A percentile compares a stretch with the other conserved stretches of the same genome.
phyloP scores from a whole-genome alignment of 2,888 invertebrate species.

The Acleris holmiana region DNA sequence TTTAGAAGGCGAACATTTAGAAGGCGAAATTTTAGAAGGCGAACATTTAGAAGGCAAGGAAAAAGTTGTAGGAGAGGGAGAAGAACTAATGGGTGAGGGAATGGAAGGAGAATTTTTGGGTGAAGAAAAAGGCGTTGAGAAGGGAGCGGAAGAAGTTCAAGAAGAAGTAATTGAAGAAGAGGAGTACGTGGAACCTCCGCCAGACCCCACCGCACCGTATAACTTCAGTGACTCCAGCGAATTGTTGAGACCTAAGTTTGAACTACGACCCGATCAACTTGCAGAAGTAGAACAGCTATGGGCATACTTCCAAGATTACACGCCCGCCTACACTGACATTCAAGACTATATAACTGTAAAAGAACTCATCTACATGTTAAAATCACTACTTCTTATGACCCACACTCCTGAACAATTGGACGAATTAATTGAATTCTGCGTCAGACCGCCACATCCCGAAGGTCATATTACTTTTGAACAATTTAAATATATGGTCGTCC shows the following conservation, averaged over 20 bases:
- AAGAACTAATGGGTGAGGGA: slow-evolving; percentile 46
- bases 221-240: slow-evolving; percentile 69
- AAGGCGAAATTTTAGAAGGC: slow-evolving; percentile 23
- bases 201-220: slow-evolving; percentile 73
- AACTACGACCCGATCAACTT: slow-evolving; percentile 68
- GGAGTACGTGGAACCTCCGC: slow-evolving; percentile 62
- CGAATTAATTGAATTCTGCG: slow-evolving; percentile 67
- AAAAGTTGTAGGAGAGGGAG: slow-evolving; percentile 47
- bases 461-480: slow-evolving; percentile 71
- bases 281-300: slow-evolving; percentile 74
- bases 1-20: slow-evolving; percentile 19
- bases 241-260: slow-evolving; percentile 64
- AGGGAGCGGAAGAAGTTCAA: slow-evolving; percentile 44
- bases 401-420: slow-evolving; percentile 70
- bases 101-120: slow-evolving; percentile 49
- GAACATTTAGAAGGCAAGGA: slow-evolving; percentile 39
- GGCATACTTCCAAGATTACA: slow-evolving; percentile 71
- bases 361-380: slow-evolving; percentile 73
- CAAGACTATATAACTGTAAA: slow-evolving; percentile 69
- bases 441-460: slow-evolving; percentile 67
- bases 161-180: slow-evolving; percentile 62
- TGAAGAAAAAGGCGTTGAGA: slow-evolving; percentile 41
- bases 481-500: slow-evolving; percentile 70
- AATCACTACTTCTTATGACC: slow-evolving; percentile 67
- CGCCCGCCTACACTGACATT: slow-evolving; percentile 71